Evolutionary conservation across 2,888 invertebrate genomes (phyloP).

Genomic region (Mesorhabditis sp.): DNA sequence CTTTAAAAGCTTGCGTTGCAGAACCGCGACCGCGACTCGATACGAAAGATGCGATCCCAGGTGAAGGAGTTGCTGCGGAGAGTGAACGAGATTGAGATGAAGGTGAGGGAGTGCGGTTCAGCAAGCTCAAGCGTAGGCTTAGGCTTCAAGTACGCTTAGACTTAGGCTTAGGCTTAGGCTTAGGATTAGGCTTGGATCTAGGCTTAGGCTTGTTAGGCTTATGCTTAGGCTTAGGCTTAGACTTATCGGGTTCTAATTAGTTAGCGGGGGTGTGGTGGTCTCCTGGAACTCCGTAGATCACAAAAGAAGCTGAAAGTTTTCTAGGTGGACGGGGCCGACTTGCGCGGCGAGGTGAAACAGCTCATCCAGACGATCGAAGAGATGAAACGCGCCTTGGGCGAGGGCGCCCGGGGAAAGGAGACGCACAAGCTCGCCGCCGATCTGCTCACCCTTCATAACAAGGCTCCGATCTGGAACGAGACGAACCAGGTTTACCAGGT

Average conservation of each 20-base stretch:
- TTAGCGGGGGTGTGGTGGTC: background rate
- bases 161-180: no score
- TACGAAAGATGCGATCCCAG: constrained; percentile 34
- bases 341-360: constrained; percentile 34
- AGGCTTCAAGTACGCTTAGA: no score
- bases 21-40: constrained; percentile 34
- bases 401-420: constrained; percentile 14
- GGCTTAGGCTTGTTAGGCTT: no score
- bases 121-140: no score
- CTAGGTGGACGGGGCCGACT: constrained; percentile 27
- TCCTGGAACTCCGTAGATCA: background rate
- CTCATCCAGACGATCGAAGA: constrained; percentile 34
- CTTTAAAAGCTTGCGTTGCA: constrained; percentile 9
- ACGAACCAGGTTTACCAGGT: constrained; percentile 96
- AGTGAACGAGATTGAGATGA: constrained; percentile 39
- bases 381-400: constrained; percentile 38
- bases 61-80: constrained; percentile 34
- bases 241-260: background rate
- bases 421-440: background rate
- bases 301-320: background rate
- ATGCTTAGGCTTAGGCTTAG: no score
- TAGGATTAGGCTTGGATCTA: no score
- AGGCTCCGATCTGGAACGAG: constrained; percentile 97
- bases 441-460: constrained; percentile 78
- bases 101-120: constrained; percentile 11